Conservation (phyloP, 2,888 invertebrate genomes). For the Sceliomorpha sp. region DNA sequence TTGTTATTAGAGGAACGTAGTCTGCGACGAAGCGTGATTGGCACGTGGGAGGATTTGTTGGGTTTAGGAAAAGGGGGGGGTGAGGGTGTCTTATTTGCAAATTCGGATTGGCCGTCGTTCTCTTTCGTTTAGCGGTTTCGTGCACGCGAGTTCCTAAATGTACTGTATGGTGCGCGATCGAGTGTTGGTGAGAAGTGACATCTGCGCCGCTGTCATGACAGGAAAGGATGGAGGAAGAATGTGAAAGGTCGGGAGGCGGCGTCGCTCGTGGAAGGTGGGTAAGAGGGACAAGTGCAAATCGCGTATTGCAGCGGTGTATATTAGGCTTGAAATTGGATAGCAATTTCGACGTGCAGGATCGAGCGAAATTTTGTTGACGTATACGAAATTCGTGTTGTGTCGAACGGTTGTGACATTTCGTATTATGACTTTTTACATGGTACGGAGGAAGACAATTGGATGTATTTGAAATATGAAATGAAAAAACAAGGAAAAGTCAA, state of each 20-base stretch:
- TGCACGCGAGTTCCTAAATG: not conserved
- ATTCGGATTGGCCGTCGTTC: constrained; percentile 16
- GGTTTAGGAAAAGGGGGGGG: constrained; percentile 3
- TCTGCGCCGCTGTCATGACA: constrained; percentile 30
- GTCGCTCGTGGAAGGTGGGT: constrained; percentile 44
- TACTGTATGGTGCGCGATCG: constrained; percentile 23
- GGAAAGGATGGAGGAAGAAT: constrained; percentile 16
- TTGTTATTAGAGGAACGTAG: no score
- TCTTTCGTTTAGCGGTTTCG: constrained; percentile 13
- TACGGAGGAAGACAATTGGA: no score
- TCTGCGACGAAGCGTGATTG: not conserved
- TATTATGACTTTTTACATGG: no score
- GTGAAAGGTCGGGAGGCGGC: constrained; percentile 37
- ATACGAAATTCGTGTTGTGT: no score
- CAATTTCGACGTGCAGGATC: no score
- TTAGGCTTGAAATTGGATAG: no score
- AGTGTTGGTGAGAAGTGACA: constrained; percentile 41
- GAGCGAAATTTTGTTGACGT: no score
- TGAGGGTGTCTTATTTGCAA: constrained; percentile 1
- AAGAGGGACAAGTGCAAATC: constrained; percentile 1
- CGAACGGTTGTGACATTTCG: no score
- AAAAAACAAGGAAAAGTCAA: no score
- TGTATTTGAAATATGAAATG: no score
- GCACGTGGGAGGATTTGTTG: constrained; percentile 10
- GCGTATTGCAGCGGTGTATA: no score